phyloP scores from a whole-genome alignment of 1,140 invertebrate genomes.

The Bombus balteatus region DNA sequence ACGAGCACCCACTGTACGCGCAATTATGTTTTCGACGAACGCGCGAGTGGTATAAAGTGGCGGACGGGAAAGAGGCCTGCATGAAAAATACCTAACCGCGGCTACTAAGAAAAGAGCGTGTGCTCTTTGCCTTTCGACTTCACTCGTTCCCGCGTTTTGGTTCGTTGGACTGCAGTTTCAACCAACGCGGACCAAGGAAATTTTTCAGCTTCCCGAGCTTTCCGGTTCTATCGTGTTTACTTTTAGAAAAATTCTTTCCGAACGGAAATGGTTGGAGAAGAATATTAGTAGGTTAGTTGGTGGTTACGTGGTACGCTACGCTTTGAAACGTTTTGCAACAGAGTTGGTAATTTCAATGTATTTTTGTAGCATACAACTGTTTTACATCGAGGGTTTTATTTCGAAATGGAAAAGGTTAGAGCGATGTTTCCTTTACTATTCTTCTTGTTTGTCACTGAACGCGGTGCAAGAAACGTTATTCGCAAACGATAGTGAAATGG shows the following conservation, averaged over 20 bases:
- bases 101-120: not conserved
- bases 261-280: too few species aligned
- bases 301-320: too few species aligned
- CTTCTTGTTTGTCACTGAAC: too few species aligned
- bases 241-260: not conserved
- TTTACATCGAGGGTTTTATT: too few species aligned
- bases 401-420: too few species aligned
- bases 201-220: not conserved
- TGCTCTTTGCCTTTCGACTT: not conserved
- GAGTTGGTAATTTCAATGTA: too few species aligned
- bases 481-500: too few species aligned
- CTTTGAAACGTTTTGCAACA: too few species aligned
- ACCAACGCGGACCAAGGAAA: not conserved
- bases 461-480: too few species aligned
- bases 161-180: not conserved
- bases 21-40: conserved; percentile 65
- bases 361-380: too few species aligned
- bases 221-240: not conserved
- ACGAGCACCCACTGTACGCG: conserved; percentile 53
- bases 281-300: too few species aligned
- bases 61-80: not conserved
- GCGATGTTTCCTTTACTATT: too few species aligned
- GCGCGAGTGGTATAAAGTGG: conserved; percentile 40
- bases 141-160: not conserved
- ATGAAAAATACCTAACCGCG: not conserved